phyloP scores from a whole-genome alignment of 2,113 vertebrate species.

The Oreochromis tanganicae region DNA sequence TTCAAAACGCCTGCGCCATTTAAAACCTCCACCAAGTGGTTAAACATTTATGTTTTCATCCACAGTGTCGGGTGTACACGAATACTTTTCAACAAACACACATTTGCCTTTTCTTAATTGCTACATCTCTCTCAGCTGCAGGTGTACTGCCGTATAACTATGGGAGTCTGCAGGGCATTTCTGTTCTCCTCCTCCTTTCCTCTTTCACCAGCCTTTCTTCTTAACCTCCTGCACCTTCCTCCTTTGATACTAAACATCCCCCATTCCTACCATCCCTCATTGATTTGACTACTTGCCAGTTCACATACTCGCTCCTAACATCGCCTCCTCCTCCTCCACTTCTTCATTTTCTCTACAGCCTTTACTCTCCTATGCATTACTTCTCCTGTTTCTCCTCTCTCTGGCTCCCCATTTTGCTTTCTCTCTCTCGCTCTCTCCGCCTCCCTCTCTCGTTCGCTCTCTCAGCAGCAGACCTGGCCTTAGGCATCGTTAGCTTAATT shows the following conservation, averaged over 20 bases:
- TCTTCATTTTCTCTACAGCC: slow-evolving; percentile 26
- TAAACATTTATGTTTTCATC: slow-evolving; percentile 30
- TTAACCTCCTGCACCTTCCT: slow-evolving; percentile 22
- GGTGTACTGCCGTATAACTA: slow-evolving; percentile 23
- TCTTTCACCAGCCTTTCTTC: not conserved
- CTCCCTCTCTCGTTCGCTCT: not conserved
- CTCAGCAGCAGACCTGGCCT: slow-evolving; percentile 66
- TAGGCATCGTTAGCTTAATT: slow-evolving; percentile 76
- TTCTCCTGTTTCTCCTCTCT: slow-evolving; percentile 8
- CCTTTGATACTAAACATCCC: not conserved
- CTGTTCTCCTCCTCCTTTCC: slow-evolving; percentile 13
- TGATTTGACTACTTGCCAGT: slow-evolving; percentile 49
- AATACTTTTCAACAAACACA: slow-evolving; percentile 35
- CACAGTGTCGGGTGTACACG: not conserved
- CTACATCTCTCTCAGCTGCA: slow-evolving; percentile 25
- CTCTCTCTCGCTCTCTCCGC: not conserved
- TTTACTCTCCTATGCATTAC: slow-evolving; percentile 11
- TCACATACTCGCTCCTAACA: slow-evolving; percentile 31
- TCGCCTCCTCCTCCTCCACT: not conserved
- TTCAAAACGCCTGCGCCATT: not conserved
- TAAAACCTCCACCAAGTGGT: not conserved
- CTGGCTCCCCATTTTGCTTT: not conserved
- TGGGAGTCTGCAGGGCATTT: slow-evolving; percentile 26
- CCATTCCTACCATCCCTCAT: slow-evolving; percentile 22
- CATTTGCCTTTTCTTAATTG: slow-evolving; percentile 36